Base-by-base conservation (phyloP, 2,113 vertebrate species). In the Struthio camelus region DNA sequence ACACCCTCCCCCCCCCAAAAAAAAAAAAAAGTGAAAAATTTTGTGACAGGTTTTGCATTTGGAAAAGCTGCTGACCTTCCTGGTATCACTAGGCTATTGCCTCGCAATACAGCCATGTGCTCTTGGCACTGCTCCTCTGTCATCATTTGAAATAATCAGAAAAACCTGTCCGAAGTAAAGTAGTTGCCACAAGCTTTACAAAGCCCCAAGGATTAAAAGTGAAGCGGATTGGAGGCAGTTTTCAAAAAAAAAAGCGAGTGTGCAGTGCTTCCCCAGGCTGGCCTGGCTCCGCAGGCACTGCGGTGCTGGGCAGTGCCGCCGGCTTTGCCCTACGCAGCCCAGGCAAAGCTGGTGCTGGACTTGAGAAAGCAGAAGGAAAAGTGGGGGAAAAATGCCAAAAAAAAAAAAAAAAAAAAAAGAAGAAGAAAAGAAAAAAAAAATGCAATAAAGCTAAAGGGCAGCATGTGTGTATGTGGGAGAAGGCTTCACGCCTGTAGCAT, bases 311-410 rank as follows among this genome's bases (percentile, higher is more conserved):
- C 14, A 8, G 17, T 48, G 59, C n/a, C 10, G 79, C 82, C 51
- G 8, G 0, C 36, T 19, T 83, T 83, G 40, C 85, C n/a, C 8
- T 56, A 54, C 70, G 77, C 54, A 75, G 69, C 20, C 22, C 13
- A 40, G 46, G 15, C 34, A 53, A 48, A 70, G 53, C 0, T 71
- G 0, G 61, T 44, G 40, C 40, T 64, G 2, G 3, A 30, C 65
- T 23, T 50, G 27, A 67, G 62, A 61, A 62, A 82, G 10, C 17
- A 30, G 38, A 50, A 76, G 9, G 87, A 72, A 72, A 42, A 51
- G 54, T 28, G 53, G 34, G 32, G n/a, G 22, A 0, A 11, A 71
- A 87, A 32, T 5, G n/a, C n/a, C n/a, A 24, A 0, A 19, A 6
- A 10, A 1, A 20, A 25, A 70, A 36, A n/a, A n/a, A 24, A 0